These are phyloP conservation scores for Lipophrys pholis DNA, from an alignment of 2,113 vertebrate species.

Conservation along the genomic window DNA sequence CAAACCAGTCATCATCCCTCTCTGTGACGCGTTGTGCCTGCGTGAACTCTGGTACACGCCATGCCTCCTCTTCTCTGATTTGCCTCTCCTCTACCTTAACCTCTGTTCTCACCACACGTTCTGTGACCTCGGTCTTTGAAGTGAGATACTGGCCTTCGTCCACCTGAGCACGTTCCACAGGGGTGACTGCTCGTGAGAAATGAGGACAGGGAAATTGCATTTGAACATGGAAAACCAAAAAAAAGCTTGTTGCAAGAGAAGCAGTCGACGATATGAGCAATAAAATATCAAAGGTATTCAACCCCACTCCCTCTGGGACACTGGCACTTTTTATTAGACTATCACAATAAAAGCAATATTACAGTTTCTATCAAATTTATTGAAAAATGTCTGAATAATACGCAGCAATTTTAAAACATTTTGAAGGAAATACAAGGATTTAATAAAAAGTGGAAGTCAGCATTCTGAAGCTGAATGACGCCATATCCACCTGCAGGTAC, in stretches of 20 bases:
- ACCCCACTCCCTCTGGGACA: neutral
- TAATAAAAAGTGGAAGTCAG: no score
- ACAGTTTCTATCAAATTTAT: no score
- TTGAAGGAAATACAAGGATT: no score
- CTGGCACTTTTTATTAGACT: no score
- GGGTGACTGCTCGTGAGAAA: constrained; percentile 27
- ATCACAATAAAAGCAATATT: no score
- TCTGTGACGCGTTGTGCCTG: constrained; percentile 6
- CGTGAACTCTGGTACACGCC: neutral
- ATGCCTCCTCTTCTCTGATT: constrained; percentile 7
- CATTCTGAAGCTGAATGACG: no score
- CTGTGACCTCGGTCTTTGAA: constrained; percentile 7
- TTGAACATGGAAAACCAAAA: neutral
- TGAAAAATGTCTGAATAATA: no score
- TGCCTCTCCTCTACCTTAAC: constrained; percentile 26
- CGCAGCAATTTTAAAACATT: no score
- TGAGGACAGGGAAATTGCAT: constrained; percentile 14
- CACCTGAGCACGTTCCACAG: constrained; percentile 11
- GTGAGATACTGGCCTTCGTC: constrained; percentile 29
- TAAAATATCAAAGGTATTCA: neutral
- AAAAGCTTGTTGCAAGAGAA: constrained; percentile 5
- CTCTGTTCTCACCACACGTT: constrained; percentile 23
- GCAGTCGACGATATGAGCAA: neutral
- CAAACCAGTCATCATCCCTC: constrained; percentile 74
- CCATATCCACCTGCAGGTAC: no score